Percentiles rank a stretch among this genome's conserved stretches.
These are phyloP conservation scores for Heliconius erato DNA, from an alignment of 2,888 invertebrate species.

Conservation along the genomic window DNA sequence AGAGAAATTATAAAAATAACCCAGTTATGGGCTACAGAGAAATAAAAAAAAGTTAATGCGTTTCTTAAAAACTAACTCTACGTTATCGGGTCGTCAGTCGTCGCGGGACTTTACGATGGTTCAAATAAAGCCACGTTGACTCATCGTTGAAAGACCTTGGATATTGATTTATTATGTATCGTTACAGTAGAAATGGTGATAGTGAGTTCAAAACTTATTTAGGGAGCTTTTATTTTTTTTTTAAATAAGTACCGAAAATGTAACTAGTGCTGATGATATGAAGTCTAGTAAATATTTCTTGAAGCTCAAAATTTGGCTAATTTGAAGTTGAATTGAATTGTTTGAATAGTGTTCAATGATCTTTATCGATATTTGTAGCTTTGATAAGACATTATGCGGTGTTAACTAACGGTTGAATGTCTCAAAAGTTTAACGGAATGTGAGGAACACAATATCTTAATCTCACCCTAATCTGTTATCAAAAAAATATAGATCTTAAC, in stretches of 20 bases:
- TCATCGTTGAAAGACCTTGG: constrained; percentile 56
- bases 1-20: constrained; percentile 49
- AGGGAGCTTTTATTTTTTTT: neutral
- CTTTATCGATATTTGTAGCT: neutral
- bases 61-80: constrained; percentile 74
- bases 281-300: too few species aligned
- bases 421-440: neutral
- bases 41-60: constrained; percentile 75
- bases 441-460: neutral
- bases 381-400: neutral
- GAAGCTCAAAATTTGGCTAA: too few species aligned
- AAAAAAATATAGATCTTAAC: neutral
- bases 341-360: neutral
- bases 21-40: constrained; percentile 55
- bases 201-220: neutral
- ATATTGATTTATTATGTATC: constrained; percentile 51
- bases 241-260: too few species aligned
- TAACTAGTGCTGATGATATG: too few species aligned
- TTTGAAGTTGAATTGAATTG: too few species aligned
- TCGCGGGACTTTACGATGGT: constrained; percentile 64
- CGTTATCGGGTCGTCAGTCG: constrained; percentile 79
- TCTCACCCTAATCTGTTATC: neutral
- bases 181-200: neutral
- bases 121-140: constrained; percentile 55
- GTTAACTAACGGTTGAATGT: neutral